Evolutionary conservation across 1,140 invertebrate species (phyloP), one percentile per base, ranked within the genome.

Genomic region (Drosophila leontia): DNA sequence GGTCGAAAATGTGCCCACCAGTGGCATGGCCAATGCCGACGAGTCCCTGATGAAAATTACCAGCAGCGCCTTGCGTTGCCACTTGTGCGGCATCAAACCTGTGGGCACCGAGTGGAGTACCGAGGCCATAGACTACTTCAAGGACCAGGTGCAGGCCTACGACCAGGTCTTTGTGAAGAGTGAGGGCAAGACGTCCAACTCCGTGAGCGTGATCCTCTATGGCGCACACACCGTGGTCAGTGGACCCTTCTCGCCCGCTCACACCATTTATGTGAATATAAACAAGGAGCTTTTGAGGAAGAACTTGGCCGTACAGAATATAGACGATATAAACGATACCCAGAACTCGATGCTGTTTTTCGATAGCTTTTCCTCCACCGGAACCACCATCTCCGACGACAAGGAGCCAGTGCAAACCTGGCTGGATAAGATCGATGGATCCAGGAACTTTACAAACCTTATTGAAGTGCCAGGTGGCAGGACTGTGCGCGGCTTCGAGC

Each of bases 191-290:
- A 7, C 5, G 7, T 19, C 58, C 0, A 79, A 68, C n/a, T 56
- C 51, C 0, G 12, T 78, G 15, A 29, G 26, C 1, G 80, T 87
- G 3, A 15, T 51, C 0, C 35, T 87, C 6, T 87, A 64, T 64
- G 83, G 83, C 2, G 26, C 61, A 1, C 48, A 35, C 8, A 51
- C 42, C 1, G 63, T 64, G 39, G 61, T 83, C 9, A 35, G 11
- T 1, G 80, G 80, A 15, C 77, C 83, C 7, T 87, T 87, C 34
- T 19, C 58, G 0, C 84, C 80, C 5, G 26, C 55, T 11, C 37
- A 35, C 19, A 60, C 41, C 13, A 68, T 55, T 15, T 87, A 61
- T 48, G 62, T 80, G 8, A 80, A 58, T 32, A 83, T 87, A 15
- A 88, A 88, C 48, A 51, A 58, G 8, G 19, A 19, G 0, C 50